phyloP scores from a whole-genome alignment of 2,797 vertebrate species.

The Sebastolobus alascanus region DNA sequence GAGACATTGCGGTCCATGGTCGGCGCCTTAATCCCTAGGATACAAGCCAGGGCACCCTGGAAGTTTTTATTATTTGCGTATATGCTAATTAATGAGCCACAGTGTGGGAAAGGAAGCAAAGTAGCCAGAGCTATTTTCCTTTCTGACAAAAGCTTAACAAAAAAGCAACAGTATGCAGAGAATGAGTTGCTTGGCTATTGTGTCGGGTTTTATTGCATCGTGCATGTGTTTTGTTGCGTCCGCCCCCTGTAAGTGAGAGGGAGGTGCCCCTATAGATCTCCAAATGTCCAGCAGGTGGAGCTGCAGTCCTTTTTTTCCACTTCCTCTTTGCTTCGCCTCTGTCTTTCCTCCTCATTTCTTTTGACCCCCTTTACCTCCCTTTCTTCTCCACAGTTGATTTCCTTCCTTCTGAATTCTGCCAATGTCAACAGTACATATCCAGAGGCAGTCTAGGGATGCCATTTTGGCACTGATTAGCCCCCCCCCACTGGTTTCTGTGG shows the following conservation, averaged over 20 bases:
- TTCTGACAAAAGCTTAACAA: neutral
- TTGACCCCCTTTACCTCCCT: conserved; percentile 24
- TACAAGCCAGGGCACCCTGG: neutral
- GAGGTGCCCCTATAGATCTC: neutral
- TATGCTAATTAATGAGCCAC: neutral
- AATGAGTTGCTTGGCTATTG: neutral
- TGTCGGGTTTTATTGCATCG: neutral
- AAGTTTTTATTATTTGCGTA: neutral
- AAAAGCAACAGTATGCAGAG: neutral
- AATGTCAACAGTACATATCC: conserved; percentile 67
- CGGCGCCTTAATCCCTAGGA: neutral
- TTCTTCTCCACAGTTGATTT: conserved; percentile 45
- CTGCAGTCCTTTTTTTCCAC: conserved; percentile 34
- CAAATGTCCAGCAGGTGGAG: conserved; percentile 69
- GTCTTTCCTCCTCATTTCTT: conserved; percentile 14
- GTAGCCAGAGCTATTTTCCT: neutral
- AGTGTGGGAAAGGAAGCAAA: neutral
- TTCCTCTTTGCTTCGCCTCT: neutral
- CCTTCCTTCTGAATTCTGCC: conserved; percentile 51
- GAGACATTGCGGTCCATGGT: neutral
- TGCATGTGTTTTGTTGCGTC: conserved; percentile 1
- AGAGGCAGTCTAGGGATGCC: conserved; percentile 53
- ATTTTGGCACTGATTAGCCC: conserved; percentile 61
- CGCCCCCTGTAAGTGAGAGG: neutral
- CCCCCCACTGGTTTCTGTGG: conserved; percentile 44